Evolutionary conservation across 2,797 vertebrate species (phyloP).

Genomic region (Enteromius unitaeniatus): DNA sequence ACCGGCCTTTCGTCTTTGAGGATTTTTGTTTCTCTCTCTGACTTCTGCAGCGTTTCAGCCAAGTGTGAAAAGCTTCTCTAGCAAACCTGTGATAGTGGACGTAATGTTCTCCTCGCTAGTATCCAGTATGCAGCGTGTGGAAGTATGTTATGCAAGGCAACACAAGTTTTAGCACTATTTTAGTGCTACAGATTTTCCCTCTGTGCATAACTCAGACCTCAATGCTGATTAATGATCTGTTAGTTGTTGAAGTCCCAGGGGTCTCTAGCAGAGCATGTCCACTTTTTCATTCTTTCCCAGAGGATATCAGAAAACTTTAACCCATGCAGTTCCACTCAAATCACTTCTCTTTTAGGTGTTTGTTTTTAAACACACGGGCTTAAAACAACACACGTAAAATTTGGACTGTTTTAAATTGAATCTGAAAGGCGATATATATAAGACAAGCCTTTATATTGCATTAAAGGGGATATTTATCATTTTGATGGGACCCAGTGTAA

Average conservation of each 20-base stretch:
- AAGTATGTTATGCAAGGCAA: conserved; percentile 19
- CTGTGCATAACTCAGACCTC: conserved; percentile 2
- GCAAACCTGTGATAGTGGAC: conserved; percentile 23
- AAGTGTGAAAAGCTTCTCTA: conserved; percentile 33
- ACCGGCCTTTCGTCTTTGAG: background rate
- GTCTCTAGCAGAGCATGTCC: background rate
- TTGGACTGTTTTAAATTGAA: background rate
- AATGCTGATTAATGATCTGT: background rate
- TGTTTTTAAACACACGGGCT: background rate
- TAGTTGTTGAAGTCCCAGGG: background rate
- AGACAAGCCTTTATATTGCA: background rate
- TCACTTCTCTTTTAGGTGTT: background rate
- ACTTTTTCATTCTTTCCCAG: conserved; percentile 1
- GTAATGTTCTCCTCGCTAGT: conserved; percentile 22
- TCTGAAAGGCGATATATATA: background rate
- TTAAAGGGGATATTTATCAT: background rate
- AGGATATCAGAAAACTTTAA: background rate
- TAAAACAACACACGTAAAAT: background rate
- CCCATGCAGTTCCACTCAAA: conserved; percentile 2
- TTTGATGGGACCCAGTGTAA: background rate
- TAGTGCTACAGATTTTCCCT: conserved; percentile 12
- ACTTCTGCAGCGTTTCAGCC: conserved; percentile 16
- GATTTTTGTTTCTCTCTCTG: background rate
- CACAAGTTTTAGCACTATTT: conserved; percentile 26
- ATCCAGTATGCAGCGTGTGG: conserved; percentile 12